Conservation (phyloP, 2,888 invertebrate species). For the Chrysotoxum bicinctum region DNA sequence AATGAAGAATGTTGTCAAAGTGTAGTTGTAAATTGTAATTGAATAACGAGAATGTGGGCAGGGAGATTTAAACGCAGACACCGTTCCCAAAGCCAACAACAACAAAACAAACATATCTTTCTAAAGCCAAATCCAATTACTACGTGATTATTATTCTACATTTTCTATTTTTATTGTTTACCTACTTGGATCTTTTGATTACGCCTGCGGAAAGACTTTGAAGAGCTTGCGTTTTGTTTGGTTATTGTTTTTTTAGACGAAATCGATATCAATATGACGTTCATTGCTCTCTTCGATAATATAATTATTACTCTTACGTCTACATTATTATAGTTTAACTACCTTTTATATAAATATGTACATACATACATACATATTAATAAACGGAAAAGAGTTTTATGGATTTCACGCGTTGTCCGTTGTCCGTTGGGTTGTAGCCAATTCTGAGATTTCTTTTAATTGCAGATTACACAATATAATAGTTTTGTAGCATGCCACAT, state of each 20-base stretch:
- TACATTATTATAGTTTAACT: neutral
- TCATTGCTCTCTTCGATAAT: slow-evolving; percentile 14
- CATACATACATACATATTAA: neutral
- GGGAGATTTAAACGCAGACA: neutral
- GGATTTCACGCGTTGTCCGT: slow-evolving; percentile 18
- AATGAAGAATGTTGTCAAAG: slow-evolving; percentile 50
- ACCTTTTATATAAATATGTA: neutral
- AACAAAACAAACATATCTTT: neutral
- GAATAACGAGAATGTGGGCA: slow-evolving; percentile 24
- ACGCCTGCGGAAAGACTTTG: slow-evolving; percentile 35
- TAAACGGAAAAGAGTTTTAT: slow-evolving; percentile 24
- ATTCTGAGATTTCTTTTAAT: slow-evolving; percentile 8
- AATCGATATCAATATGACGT: slow-evolving; percentile 11
- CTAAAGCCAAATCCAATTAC: slow-evolving; percentile 40
- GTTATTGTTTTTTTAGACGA: neutral
- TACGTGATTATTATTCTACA: slow-evolving; percentile 35
- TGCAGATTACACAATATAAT: neutral
- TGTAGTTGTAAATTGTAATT: slow-evolving; percentile 6
- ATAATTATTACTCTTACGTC: neutral
- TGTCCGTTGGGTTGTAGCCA: slow-evolving; percentile 14
- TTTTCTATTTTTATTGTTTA: slow-evolving; percentile 21
- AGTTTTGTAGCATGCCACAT: neutral
- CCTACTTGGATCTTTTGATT: slow-evolving; percentile 16
- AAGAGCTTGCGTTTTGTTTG: slow-evolving; percentile 17
- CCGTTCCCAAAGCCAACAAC: neutral